A percentile compares a stretch with the other conserved stretches of the same genome.
Evolutionary conservation across 2,113 vertebrate species (phyloP).

Genomic region (Etheostoma cragini): DNA sequence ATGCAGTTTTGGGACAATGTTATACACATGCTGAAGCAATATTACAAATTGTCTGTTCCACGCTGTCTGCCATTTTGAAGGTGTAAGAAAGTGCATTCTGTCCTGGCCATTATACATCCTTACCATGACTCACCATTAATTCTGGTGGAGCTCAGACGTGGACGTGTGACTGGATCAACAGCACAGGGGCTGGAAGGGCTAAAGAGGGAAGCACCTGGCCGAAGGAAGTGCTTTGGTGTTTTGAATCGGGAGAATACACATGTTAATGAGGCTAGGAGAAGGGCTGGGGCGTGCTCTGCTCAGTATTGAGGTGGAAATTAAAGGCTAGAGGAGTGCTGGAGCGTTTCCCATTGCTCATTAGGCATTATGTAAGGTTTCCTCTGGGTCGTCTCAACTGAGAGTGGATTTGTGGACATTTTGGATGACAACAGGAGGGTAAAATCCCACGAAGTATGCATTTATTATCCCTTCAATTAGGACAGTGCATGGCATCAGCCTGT

Average conservation of each 20-base stretch:
- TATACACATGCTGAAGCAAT: neutral
- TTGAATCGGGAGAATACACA: conserved; percentile 72
- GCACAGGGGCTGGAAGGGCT: conserved; percentile 41
- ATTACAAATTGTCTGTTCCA: conserved; percentile 51
- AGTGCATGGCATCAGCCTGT: conserved; percentile 35
- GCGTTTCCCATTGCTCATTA: conserved; percentile 81
- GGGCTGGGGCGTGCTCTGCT: conserved; percentile 61
- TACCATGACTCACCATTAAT: conserved; percentile 68
- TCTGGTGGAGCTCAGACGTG: conserved; percentile 51
- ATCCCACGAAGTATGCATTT: conserved; percentile 76
- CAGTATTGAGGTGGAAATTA: conserved; percentile 79
- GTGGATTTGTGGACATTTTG: conserved; percentile 63
- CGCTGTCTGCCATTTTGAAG: conserved; percentile 51
- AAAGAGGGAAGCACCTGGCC: conserved; percentile 79
- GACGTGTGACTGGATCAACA: conserved; percentile 64
- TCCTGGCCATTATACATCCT: conserved; percentile 38
- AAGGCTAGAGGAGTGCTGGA: conserved; percentile 75
- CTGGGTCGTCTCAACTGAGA: conserved; percentile 70
- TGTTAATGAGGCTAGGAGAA: conserved; percentile 76
- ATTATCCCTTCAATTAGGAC: conserved; percentile 68
- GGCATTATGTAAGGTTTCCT: conserved; percentile 75
- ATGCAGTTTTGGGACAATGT: neutral
- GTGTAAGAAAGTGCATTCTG: conserved; percentile 51
- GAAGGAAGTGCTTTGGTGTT: conserved; percentile 74
- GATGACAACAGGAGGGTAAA: conserved; percentile 74